Conservation (phyloP, 1,140 invertebrate species). For the Drosophila ercepeae region DNA sequence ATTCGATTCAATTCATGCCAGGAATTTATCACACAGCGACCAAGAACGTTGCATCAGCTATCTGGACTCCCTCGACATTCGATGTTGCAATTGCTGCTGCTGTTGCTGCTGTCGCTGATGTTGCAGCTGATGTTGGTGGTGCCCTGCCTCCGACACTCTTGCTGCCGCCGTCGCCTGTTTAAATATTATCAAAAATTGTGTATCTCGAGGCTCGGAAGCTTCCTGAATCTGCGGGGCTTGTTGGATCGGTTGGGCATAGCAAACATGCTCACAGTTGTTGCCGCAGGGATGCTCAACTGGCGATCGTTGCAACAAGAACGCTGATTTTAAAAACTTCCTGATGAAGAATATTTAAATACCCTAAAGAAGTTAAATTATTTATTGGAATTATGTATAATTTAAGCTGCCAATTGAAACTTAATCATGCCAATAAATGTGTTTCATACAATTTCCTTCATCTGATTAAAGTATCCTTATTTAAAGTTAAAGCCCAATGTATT, state of each 20-base stretch:
- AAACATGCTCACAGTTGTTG: constrained; percentile 71
- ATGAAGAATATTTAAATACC: background rate
- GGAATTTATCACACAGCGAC: constrained; percentile 68
- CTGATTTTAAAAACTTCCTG: background rate
- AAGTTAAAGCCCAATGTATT: background rate
- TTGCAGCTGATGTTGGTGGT: constrained; percentile 21
- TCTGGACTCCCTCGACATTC: constrained; percentile 56
- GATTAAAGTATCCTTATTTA: no score
- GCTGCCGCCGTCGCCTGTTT: constrained; percentile 39
- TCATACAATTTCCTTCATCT: no score
- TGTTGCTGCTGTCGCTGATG: constrained; percentile 19
- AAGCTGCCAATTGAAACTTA: no score
- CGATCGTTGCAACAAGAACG: constrained; percentile 59
- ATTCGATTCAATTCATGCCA: constrained; percentile 52
- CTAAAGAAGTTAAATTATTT: background rate
- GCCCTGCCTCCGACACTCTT: constrained; percentile 33
- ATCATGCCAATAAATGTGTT: no score
- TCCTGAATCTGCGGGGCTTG: constrained; percentile 65
- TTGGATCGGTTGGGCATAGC: constrained; percentile 46
- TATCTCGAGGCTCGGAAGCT: constrained; percentile 71
- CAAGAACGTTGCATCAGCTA: constrained; percentile 33
- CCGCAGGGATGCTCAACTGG: constrained; percentile 54
- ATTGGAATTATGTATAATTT: no score
- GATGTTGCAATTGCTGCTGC: constrained; percentile 34
- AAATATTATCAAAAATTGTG: constrained; percentile 79